Conservation (phyloP, 2,113 vertebrate species). For the Columba janthina region DNA sequence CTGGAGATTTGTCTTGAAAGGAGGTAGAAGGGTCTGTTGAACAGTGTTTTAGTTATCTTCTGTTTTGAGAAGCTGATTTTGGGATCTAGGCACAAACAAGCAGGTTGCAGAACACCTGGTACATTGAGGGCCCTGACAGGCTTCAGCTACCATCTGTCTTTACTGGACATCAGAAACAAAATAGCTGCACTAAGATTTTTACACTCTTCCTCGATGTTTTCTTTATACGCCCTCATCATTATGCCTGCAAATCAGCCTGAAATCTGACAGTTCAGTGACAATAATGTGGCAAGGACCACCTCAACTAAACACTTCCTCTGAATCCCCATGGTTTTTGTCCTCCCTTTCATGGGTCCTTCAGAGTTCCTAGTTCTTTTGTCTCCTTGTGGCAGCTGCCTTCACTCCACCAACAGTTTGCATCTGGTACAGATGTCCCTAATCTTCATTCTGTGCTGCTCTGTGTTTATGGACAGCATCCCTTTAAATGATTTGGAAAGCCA, state of each 20-base stretch:
- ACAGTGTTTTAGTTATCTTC: neutral
- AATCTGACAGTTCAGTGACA: neutral
- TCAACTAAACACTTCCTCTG: neutral
- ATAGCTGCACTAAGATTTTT: neutral
- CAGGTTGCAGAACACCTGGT: neutral
- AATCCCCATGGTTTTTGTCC: neutral
- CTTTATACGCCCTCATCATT: neutral
- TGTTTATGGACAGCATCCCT: neutral
- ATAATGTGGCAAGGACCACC: neutral
- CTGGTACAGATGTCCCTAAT: neutral
- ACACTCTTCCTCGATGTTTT: fast-evolving
- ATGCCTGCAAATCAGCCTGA: neutral
- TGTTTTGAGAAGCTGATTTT: neutral
- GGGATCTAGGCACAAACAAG: neutral
- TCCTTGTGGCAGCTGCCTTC: neutral
- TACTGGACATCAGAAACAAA: neutral
- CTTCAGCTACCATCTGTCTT: neutral
- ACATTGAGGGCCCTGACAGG: neutral
- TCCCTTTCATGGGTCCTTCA: neutral
- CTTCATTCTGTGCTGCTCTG: neutral
- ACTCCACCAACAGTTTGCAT: neutral
- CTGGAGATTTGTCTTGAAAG: neutral
- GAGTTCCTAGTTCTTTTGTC: neutral
- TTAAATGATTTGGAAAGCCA: neutral
- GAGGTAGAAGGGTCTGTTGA: neutral